Evolutionary conservation across 2,113 vertebrate genomes (phyloP), one percentile per base, ranked within the genome.

Genomic region (Gasterosteus aculeatus): DNA sequence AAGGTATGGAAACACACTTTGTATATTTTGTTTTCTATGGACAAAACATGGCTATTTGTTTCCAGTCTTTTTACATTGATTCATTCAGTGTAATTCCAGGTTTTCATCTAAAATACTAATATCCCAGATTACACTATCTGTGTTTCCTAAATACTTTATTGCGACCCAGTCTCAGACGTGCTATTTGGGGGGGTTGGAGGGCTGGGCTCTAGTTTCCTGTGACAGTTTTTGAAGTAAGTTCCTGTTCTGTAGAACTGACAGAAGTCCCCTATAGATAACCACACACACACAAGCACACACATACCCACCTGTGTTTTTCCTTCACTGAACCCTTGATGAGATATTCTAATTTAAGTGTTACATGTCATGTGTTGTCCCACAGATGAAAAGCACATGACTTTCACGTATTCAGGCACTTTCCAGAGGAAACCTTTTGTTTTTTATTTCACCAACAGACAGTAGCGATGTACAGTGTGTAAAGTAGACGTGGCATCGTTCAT

Each of bases 211-310:
- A 63, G 83, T 81, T 92, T 92, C 87, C 87, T 88, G 85, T 85
- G 70, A 78, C 81, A 86, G 77, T 81, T 85, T 91, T 79, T 83
- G 61, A 85, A 78, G 53, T 76, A 65, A 88, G 86, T 91, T 92
- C 91, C 90, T 91, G 89, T 90, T 92, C 87, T 88, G 80, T 56
- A 46, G 84, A 90, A 91, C 72, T 82, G 39, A 66, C 53, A 85
- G 79, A 87, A 87, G 62, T 78, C 77, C 84, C 76, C 81, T 39
- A 47, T 59, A 82, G 63, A 83, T 44, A 88, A 85, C 68, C 78
- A 72, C 82, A 85, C 39, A 71, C 51, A 4, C 18, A 38, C 64
- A 53, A 19, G 14, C 29, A 68, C 39, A 7, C 10, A 33, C 7
- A 58, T 7, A 71, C 22, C 71, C 87, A 85, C 74, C 67, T 91